phyloP scores from a whole-genome alignment of 30 jellyfish, hydroid and myxozoan species.

The Aurelia aurita region DNA sequence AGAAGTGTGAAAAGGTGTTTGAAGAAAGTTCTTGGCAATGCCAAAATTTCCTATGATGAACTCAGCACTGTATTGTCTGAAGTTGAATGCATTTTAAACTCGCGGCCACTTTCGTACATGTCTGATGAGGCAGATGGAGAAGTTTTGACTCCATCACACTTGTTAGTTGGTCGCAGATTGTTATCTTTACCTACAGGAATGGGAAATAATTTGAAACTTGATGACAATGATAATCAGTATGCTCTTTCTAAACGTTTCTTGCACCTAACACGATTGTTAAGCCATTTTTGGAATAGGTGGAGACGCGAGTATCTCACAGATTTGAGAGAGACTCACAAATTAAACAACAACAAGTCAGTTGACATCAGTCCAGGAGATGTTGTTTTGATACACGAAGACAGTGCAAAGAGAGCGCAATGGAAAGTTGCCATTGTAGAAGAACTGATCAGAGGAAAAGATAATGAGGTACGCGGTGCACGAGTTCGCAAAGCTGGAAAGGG shows the following conservation, averaged over 20 bases:
- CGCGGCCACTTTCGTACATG: constrained; percentile 42
- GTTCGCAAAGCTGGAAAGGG: constrained; percentile 50
- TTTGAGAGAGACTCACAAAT: constrained; percentile 26
- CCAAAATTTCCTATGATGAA: constrained; percentile 1
- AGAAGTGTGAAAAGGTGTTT: constrained; percentile 12
- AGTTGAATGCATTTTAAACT: constrained; percentile 25
- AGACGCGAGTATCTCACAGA: constrained; percentile 30
- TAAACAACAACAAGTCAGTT: background rate
- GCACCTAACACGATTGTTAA: constrained; percentile 8
- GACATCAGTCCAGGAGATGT: constrained; percentile 17
- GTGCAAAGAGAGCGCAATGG: constrained; percentile 31
- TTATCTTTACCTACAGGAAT: background rate
- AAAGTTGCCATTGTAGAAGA: constrained; percentile 50
- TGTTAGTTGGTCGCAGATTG: constrained; percentile 7
- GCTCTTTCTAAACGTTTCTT: constrained; percentile 19
- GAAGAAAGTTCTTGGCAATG: constrained; percentile 12
- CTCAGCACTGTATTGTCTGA: constrained; percentile 8
- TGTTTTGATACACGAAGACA: constrained; percentile 50
- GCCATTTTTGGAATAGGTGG: constrained; percentile 54
- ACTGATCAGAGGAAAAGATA: constrained; percentile 43
- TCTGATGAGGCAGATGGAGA: constrained; percentile 19
- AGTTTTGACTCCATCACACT: constrained; percentile 37
- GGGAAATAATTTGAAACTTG: background rate
- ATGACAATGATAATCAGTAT: background rate
- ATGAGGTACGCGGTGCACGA: constrained; percentile 43